Percentiles rank a stretch among this genome's conserved stretches.
phyloP scores from a whole-genome alignment of 2,113 vertebrate species.

The Phasianus colchicus region DNA sequence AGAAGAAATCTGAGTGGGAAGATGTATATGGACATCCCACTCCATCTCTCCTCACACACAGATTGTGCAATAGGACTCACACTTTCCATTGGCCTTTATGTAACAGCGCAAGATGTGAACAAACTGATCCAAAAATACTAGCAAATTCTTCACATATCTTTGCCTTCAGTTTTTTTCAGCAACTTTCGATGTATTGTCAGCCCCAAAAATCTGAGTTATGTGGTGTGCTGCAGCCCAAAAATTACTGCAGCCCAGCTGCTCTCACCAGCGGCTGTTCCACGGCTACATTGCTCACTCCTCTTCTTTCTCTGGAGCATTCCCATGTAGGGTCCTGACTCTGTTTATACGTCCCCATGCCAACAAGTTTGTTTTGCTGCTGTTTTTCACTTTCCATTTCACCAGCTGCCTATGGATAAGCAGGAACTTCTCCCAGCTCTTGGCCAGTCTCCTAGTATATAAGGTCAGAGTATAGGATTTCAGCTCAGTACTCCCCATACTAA shows the following conservation, averaged over 20 bases:
- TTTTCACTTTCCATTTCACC: neutral
- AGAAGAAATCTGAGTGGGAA: neutral
- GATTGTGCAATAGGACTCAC: neutral
- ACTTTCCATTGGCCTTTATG: neutral
- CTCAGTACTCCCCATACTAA: too few relatives aligned
- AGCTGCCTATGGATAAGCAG: neutral
- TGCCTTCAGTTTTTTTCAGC: neutral
- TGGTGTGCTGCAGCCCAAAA: neutral
- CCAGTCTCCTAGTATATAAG: neutral
- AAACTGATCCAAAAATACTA: neutral
- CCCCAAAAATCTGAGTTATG: neutral
- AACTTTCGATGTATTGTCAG: neutral
- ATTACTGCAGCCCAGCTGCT: neutral
- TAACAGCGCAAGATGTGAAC: neutral
- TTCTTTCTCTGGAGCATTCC: neutral
- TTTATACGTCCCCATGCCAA: neutral
- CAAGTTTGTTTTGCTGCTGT: neutral
- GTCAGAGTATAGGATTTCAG: neutral
- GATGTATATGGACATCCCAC: fast-evolving
- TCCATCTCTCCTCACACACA: neutral
- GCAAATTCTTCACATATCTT: neutral
- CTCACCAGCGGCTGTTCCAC: neutral
- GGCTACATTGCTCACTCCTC: neutral
- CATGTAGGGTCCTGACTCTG: neutral
- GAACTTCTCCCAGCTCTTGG: neutral